phyloP scores from a whole-genome alignment of 2,888 invertebrate species.

The Griposia aprilina region DNA sequence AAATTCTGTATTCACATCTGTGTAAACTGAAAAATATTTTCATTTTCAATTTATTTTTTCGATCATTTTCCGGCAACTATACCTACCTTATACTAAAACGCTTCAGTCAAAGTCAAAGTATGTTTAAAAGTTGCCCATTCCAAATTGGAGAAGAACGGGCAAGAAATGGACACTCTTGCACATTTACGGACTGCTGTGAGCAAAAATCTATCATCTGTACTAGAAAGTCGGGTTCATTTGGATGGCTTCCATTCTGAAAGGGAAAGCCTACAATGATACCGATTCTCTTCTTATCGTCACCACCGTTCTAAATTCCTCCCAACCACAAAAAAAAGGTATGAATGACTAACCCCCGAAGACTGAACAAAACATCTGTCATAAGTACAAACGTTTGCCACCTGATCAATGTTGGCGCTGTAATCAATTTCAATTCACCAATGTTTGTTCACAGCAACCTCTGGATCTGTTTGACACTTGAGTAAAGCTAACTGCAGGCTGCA shows the following conservation, averaged over 20 bases:
- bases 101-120: background rate
- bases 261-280: background rate
- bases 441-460: constrained; percentile 53
- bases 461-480: constrained; percentile 54
- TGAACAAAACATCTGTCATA: constrained; percentile 46
- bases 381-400: constrained; percentile 56
- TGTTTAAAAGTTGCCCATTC: background rate
- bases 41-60: background rate
- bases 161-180: background rate
- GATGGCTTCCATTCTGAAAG: background rate
- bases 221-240: no score
- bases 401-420: constrained; percentile 58
- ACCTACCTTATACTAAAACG: background rate
- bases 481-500: constrained; percentile 45
- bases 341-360: constrained; percentile 53
- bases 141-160: background rate
- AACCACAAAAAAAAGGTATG: constrained; percentile 9
- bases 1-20: constrained; percentile 26
- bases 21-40: constrained; percentile 13
- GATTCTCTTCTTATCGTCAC: background rate
- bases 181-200: background rate
- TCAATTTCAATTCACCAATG: constrained; percentile 66
- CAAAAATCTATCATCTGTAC: background rate
- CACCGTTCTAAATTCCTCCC: constrained; percentile 19
- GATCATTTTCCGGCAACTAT: background rate